Conservation (phyloP, 2,113 vertebrate species). For the Sphaerodactylus townsendi region DNA sequence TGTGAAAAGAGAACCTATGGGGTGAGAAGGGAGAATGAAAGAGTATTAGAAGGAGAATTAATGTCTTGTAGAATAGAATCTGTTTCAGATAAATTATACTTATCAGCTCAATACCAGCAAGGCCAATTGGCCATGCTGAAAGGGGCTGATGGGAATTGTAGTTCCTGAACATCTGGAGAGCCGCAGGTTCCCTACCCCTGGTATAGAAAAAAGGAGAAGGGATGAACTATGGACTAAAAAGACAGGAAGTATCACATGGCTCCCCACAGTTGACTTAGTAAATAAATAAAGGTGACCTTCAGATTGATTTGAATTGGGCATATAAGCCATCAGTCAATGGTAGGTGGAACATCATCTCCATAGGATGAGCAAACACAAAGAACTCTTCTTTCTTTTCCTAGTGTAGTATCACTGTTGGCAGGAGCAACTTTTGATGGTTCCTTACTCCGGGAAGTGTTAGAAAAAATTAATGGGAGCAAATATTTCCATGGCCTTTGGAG, state of each 20-base stretch:
- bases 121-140: no score
- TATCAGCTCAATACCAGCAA: no score
- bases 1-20: neutral
- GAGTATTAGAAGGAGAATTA: neutral
- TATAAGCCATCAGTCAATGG: neutral
- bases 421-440: neutral
- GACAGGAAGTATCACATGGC: neutral
- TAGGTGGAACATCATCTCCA: neutral
- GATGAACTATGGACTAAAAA: neutral
- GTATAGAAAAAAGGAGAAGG: neutral
- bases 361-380: neutral
- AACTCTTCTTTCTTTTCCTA: neutral
- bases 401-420: neutral
- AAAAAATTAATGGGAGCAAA: no score
- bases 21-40: no score
- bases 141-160: no score
- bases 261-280: neutral
- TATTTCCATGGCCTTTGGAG: neutral
- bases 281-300: neutral
- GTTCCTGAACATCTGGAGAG: no score
- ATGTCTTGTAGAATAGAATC: neutral
- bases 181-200: no score
- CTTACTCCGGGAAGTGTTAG: no score
- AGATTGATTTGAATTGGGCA: neutral
- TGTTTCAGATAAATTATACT: no score